Evolutionary conservation across 2,888 invertebrate species (phyloP).

Genomic region (Arctia plantaginis): DNA sequence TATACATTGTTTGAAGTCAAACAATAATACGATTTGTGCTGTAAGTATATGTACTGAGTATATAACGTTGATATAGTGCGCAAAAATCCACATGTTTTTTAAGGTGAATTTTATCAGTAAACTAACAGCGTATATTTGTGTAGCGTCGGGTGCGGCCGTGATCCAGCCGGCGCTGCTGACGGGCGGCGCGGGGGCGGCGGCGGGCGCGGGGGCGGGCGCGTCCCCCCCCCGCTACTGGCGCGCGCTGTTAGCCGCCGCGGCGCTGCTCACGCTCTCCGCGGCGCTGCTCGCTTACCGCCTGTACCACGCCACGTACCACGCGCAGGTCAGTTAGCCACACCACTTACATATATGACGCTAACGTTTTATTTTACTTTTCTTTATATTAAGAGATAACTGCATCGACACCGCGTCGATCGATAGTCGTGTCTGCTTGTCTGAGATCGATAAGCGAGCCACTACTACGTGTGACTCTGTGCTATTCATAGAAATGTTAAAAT

Average conservation of each 20-base stretch:
- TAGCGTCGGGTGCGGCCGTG: constrained; percentile 9
- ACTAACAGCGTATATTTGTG: neutral
- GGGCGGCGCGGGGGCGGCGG: neutral
- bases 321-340: constrained; percentile 51
- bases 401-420: too few relatives aligned
- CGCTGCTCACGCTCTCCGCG: constrained; percentile 65
- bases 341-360: too few relatives aligned
- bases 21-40: neutral
- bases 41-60: neutral
- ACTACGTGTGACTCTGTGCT: too few relatives aligned
- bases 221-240: constrained; percentile 33
- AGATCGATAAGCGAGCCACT: too few relatives aligned
- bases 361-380: neutral
- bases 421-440: too few relatives aligned
- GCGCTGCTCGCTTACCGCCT: constrained; percentile 62
- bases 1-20: too few relatives aligned
- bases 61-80: neutral
- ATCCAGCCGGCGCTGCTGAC: constrained; percentile 12
- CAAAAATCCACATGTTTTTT: neutral
- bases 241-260: constrained; percentile 51
- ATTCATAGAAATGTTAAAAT: too few relatives aligned
- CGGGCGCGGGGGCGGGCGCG: constrained; percentile 48
- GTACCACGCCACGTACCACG: constrained; percentile 46
- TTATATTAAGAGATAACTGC: too few relatives aligned
- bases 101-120: neutral